Evolutionary conservation across 1,140 invertebrate species (phyloP), one percentile per base, ranked within the genome.

Genomic region (Hydropsyche tenuis): DNA sequence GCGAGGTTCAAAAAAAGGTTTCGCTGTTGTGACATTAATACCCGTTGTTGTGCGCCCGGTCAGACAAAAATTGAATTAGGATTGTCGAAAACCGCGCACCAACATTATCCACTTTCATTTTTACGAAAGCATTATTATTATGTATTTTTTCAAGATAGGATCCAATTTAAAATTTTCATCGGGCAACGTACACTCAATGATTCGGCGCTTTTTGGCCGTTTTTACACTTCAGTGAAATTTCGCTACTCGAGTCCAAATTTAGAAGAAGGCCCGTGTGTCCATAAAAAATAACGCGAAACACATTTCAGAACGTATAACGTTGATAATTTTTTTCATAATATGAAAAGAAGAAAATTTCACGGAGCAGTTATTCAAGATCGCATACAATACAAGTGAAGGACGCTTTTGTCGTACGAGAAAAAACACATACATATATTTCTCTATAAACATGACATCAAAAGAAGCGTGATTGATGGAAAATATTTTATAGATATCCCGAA

Each of bases 61-160:
- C 42, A 12, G 7, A 65, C 63, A 23, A 65, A 65, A 65, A 65
- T 65, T 42, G 16, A 65, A 65, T 65, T 65, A 65, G 42, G 23
- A 60, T 25, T 22, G 2, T 25, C 14, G 56, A 60, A 60, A 25
- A 60, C 23, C 56, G 9, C 30, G 30, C 30, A 4, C 3, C 30
- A 9, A 4, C 9, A 37, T 56, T 56, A 56, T 23, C 18, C 22
- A 5, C 18, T 9, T 18, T 16, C 51, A 5, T 18, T 22, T 22
- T 18, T 25, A 60, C 20, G 22, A 12, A 60, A 25, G 1, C 22
- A 11, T n/a, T 16, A 48, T 48, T 37, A 37, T 37, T 3, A 37
- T n/a, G n/a, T n/a, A n/a, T n/a, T 37, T 37, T 37, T 37, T 37
- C 30, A 9, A 3, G 45, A 48, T 48, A 4, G 14, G 45, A 48